These are phyloP conservation scores for Syngnathus typhle DNA, from an alignment of 2,113 vertebrate genomes.

Conservation along the genomic window DNA sequence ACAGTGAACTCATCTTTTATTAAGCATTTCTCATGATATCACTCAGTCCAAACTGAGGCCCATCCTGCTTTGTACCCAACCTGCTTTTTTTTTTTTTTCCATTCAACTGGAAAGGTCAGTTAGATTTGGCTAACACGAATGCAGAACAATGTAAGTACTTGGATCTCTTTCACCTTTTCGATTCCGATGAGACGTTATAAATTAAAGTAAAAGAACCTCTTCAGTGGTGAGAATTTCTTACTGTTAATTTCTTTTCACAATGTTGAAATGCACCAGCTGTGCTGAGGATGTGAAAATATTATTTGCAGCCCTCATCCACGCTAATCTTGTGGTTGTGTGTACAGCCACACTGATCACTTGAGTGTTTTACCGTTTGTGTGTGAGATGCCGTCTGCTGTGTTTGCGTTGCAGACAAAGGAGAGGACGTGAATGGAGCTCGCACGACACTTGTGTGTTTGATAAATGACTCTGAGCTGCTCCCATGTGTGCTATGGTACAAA, in stretches of 20 bases:
- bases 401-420: conserved; percentile 20
- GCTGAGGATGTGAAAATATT: background rate
- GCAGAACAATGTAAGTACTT: no score
- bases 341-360: background rate
- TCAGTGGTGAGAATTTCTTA: background rate
- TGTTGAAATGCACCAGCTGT: background rate
- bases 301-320: background rate
- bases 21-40: no score
- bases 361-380: conserved; percentile 29
- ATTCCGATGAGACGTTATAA: no score
- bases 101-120: no score
- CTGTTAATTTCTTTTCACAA: background rate
- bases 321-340: background rate
- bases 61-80: no score
- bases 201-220: no score
- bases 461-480: conserved; percentile 54
- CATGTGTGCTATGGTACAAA: conserved; percentile 32
- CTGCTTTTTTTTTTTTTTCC: no score
- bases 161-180: no score
- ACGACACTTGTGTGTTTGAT: conserved; percentile 53
- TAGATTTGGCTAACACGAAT: no score
- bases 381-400: conserved; percentile 24
- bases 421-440: background rate
- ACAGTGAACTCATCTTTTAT: no score
- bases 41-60: no score